phyloP scores from a whole-genome alignment of 1,140 invertebrate species.

The Melipona quadrifasciata region DNA sequence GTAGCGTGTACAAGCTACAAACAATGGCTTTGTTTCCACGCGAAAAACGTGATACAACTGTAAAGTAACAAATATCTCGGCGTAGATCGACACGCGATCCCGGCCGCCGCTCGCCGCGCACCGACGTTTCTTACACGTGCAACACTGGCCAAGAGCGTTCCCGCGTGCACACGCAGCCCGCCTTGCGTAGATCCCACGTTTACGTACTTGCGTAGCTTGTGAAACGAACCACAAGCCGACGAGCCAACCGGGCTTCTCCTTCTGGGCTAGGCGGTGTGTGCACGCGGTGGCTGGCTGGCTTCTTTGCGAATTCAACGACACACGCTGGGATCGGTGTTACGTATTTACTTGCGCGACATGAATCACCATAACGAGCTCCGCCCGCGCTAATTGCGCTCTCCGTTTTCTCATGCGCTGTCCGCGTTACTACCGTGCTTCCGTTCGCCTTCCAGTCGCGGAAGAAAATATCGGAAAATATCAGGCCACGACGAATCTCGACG shows the following conservation, averaged over 20 bases:
- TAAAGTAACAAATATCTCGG: constrained; percentile 80
- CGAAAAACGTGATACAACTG: constrained; percentile 77
- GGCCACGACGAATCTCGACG: not conserved
- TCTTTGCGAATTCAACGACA: constrained; percentile 71
- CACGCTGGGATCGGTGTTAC: constrained; percentile 65
- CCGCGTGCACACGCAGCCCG: constrained; percentile 17
- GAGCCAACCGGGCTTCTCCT: constrained; percentile 14
- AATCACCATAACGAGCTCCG: constrained; percentile 73
- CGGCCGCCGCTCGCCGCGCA: constrained; percentile 63
- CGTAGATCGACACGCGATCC: constrained; percentile 79
- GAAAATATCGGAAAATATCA: not conserved
- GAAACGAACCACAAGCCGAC: constrained; percentile 21
- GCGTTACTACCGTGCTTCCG: not conserved
- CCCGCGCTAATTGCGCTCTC: constrained; percentile 70
- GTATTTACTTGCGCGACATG: constrained; percentile 71
- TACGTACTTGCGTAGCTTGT: not conserved
- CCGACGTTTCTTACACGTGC: constrained; percentile 36
- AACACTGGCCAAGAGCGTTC: constrained; percentile 18
- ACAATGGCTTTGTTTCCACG: constrained; percentile 79
- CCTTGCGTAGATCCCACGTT: constrained; percentile 40
- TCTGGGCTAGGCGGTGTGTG: constrained; percentile 46
- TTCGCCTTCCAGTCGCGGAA: not conserved
- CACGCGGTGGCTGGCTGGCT: constrained; percentile 63
- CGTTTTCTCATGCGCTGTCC: constrained; percentile 26
- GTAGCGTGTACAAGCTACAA: constrained; percentile 70